Conservation (phyloP, 1,140 invertebrate genomes). For the Planococcus citri region DNA sequence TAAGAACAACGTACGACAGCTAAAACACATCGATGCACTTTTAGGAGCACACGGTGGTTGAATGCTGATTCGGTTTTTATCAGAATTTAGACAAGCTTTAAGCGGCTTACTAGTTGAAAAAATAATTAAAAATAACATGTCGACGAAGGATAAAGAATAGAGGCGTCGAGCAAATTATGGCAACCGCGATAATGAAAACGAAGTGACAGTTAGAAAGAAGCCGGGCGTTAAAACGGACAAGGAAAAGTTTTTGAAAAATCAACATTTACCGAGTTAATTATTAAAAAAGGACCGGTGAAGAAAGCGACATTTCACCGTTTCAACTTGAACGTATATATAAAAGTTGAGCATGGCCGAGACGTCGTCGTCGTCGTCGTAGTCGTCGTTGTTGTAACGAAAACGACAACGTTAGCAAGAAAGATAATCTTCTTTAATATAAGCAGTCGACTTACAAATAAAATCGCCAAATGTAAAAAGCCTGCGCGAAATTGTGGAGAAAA, state of each 20-base stretch:
- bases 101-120: background rate
- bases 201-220: background rate
- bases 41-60: background rate
- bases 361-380: no score
- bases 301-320: background rate
- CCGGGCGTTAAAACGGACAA: background rate
- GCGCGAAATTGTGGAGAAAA: no score
- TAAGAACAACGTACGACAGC: background rate
- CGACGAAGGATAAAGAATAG: background rate
- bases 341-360: background rate
- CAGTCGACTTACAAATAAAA: background rate
- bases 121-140: conserved; percentile 8
- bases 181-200: conserved; percentile 2
- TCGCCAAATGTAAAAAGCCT: no score
- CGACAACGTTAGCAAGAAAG: background rate
- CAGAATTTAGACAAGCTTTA: background rate
- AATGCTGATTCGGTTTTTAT: conserved; percentile 4
- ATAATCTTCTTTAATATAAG: background rate
- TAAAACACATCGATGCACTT: background rate
- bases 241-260: background rate
- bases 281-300: conserved; percentile 2
- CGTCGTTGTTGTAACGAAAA: background rate
- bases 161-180: conserved; percentile 1
- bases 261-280: background rate
- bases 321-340: background rate